Evolutionary conservation across 2,797 vertebrate genomes (phyloP), one percentile per base, ranked within the genome.

Genomic region (Pachyuromys duprasi): DNA sequence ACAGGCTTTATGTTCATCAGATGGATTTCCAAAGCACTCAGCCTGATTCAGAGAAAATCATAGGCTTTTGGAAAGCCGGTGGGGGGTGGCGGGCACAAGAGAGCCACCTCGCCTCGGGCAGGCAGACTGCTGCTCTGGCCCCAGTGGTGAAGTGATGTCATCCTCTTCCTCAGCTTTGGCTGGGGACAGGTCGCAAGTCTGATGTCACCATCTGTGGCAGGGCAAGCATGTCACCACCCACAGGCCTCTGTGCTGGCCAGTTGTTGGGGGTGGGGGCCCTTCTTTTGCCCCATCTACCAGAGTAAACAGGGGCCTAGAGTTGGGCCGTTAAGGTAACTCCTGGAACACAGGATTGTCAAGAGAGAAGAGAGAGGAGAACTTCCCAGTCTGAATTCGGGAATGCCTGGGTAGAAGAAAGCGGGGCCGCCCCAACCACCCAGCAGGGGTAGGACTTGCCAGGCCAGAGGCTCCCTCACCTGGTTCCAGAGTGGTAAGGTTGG

Each of bases 401-500:
- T 39, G 1, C 7, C 42, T 5, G 7, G 63, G 26, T 0, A 13
- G 15, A 33, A 4, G 7, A 9, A 8, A 28, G 31, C 1, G 7
- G 3, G 31, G 36, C 2, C 17, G 0, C 36, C 20, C 4, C 3
- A 18, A 3, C 4, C 60, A 17, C 26, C 65, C 72, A 18, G 42
- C 3, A 28, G 2, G 26, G 0, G 1, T 24, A 0, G 42, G 75
- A 20, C 2, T 0, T 1, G 53, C 28, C 2, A 2, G 90, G 26
- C 22, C 60, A 63, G 22, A 3, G 20, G 0, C 7, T 63, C 63
- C 31, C 98, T 98, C 98, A 99, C 99, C 99, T 97, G 99, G 99
- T 97, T 99, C 99, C 97, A 99, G 97, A 67, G 99, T 98, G 95
- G 99, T 98, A 95, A 99, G 99, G 98, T 99, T 98, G 94, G 99